Conservation (phyloP, 2,888 invertebrate species). For the Macrophya alboannulata region DNA sequence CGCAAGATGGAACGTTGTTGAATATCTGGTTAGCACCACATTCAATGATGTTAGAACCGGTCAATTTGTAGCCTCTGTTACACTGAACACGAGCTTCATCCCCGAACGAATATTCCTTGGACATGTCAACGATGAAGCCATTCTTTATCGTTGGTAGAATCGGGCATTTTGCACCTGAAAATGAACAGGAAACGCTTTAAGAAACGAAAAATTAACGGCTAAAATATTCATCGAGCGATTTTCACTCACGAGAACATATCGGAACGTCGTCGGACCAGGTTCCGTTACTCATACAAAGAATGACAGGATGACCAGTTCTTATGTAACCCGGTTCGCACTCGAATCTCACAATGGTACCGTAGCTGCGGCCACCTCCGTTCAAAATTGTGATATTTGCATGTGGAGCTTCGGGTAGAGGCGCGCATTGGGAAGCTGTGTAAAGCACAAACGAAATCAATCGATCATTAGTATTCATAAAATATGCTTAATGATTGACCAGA, state of each 20-base stretch:
- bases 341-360: constrained; percentile 95
- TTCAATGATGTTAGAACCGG: constrained; percentile 91
- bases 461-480: constrained; percentile 33
- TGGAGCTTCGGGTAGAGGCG: constrained; percentile 92
- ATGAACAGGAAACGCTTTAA: not conserved
- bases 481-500: constrained; percentile 38
- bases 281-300: constrained; percentile 97
- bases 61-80: constrained; percentile 93
- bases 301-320: constrained; percentile 93
- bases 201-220: not conserved
- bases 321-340: constrained; percentile 96
- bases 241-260: constrained; percentile 87
- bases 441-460: constrained; percentile 60
- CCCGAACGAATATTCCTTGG: constrained; percentile 90
- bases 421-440: constrained; percentile 92
- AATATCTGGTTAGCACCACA: constrained; percentile 94
- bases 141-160: constrained; percentile 91
- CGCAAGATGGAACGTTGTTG: constrained; percentile 92
- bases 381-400: constrained; percentile 93
- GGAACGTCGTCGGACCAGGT: constrained; percentile 97
- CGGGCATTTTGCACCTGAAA: constrained; percentile 85
- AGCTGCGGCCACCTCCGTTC: constrained; percentile 95
- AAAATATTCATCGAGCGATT: not conserved
- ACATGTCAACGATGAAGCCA: constrained; percentile 92
- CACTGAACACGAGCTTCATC: constrained; percentile 97